These are phyloP conservation scores for Lamellibrachia columna DNA, from an alignment of 2,888 invertebrate genomes.

Conservation along the genomic window DNA sequence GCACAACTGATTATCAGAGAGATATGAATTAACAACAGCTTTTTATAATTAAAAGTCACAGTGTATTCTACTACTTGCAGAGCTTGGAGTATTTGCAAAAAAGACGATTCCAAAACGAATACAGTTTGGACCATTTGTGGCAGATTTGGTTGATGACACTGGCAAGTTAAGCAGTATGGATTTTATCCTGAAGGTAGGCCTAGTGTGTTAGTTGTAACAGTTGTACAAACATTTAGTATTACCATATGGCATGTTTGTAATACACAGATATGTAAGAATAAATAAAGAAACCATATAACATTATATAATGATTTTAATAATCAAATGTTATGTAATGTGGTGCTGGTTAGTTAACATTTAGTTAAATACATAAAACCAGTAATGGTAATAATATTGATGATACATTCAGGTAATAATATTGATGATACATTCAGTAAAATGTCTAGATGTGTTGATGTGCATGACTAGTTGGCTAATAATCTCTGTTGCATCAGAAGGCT, in stretches of 20 bases:
- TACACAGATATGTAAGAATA: too few relatives aligned
- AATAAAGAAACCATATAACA: too few relatives aligned
- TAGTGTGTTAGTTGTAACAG: not conserved
- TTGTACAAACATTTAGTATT: not conserved
- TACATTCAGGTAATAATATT: not conserved
- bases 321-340: not conserved
- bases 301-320: not conserved
- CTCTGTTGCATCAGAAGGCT: too few relatives aligned
- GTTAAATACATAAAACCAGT: too few relatives aligned
- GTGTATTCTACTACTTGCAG: slow-evolving; percentile 34
- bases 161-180: slow-evolving; percentile 31
- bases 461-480: not conserved
- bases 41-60: too few relatives aligned
- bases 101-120: slow-evolving; percentile 76
- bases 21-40: too few relatives aligned
- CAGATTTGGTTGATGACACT: slow-evolving; percentile 57
- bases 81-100: slow-evolving; percentile 75
- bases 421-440: not conserved
- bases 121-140: slow-evolving; percentile 84
- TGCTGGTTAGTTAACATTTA: not conserved
- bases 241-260: too few relatives aligned
- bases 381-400: not conserved
- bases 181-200: slow-evolving; percentile 33
- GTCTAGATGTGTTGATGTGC: not conserved
- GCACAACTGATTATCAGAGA: too few relatives aligned